A percentile compares a stretch with the other conserved stretches of the same genome.
These are phyloP conservation scores for Psammodynastes pulverulentus DNA, from an alignment of 2,113 vertebrate genomes.

Conservation along the genomic window DNA sequence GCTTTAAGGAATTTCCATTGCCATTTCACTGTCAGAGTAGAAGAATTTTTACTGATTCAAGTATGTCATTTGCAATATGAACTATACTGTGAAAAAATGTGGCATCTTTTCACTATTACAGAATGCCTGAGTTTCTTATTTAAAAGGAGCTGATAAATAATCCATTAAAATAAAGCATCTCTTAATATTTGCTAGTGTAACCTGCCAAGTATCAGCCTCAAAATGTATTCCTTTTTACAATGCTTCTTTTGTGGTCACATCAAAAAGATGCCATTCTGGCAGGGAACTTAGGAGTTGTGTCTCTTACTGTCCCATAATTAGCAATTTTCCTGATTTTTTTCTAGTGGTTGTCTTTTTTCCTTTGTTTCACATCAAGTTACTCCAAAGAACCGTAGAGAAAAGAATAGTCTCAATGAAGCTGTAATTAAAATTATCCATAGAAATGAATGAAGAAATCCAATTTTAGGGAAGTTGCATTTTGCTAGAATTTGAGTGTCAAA, in stretches of 20 bases:
- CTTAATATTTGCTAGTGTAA: background rate
- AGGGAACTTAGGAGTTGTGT: background rate
- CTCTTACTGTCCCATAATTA: background rate
- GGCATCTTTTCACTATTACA: background rate
- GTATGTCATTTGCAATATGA: constrained; percentile 36
- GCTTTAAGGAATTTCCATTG: constrained; percentile 42
- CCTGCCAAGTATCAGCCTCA: background rate
- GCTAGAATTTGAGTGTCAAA: background rate
- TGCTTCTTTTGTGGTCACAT: too few relatives aligned
- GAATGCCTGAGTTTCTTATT: constrained; percentile 23
- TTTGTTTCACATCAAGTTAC: background rate
- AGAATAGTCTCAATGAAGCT: background rate
- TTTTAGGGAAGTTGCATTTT: background rate
- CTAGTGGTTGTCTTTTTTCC: background rate
- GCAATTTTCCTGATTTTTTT: background rate
- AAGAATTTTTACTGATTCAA: constrained; percentile 36
- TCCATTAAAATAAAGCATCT: background rate
- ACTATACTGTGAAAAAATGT: fast-evolving
- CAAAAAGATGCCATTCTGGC: background rate
- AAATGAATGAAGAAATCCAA: background rate
- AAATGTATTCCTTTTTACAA: background rate
- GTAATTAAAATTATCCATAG: background rate
- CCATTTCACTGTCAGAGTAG: background rate
- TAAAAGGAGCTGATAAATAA: background rate
- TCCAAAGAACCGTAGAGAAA: background rate